Evolutionary conservation across 2,797 vertebrate species (phyloP).

Genomic region (Momotus momota): DNA sequence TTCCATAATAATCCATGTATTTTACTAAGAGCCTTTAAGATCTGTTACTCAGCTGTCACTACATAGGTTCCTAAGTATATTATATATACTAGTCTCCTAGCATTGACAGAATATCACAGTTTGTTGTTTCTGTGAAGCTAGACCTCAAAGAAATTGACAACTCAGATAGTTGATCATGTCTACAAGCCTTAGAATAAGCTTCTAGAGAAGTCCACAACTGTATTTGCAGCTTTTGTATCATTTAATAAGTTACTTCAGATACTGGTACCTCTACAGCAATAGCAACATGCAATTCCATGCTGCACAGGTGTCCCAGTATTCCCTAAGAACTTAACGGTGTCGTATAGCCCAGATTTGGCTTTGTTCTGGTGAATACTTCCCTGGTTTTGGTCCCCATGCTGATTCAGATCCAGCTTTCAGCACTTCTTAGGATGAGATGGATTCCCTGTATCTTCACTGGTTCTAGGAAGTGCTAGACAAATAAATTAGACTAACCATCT

Average conservation of each 20-base stretch:
- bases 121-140: neutral
- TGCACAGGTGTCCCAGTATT: accelerated
- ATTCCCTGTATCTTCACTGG: neutral
- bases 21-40: neutral
- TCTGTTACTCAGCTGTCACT: neutral
- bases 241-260: neutral
- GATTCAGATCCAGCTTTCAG: neutral
- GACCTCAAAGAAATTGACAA: neutral
- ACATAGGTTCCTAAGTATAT: neutral
- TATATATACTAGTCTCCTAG: neutral
- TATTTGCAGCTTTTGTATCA: neutral
- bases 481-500: neutral
- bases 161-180: neutral
- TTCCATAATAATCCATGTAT: neutral
- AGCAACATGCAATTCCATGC: neutral
- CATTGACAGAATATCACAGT: neutral
- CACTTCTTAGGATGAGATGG: neutral
- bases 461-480: neutral
- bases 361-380: neutral
- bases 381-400: accelerated
- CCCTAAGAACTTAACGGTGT: neutral
- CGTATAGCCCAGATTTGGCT: neutral
- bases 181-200: neutral
- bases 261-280: neutral
- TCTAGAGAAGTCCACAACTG: neutral